Percentiles rank a stretch among this genome's conserved stretches.
Conservation (phyloP, 2,797 vertebrate genomes). For the Cossypha polioptera region DNA sequence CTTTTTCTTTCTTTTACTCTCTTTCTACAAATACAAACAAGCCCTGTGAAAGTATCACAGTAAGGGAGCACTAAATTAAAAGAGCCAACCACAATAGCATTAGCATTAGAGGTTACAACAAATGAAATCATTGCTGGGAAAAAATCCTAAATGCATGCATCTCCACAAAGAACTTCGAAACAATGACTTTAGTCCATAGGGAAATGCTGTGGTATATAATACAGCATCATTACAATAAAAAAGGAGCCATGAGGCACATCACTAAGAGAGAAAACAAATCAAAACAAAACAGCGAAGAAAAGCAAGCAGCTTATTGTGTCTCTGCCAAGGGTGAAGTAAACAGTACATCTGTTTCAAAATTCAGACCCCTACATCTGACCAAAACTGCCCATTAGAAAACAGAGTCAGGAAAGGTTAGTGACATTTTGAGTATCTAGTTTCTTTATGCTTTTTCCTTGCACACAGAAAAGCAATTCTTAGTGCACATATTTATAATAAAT, state of each 20-base stretch:
- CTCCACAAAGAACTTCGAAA: conserved; percentile 73
- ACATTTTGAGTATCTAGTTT: conserved; percentile 33
- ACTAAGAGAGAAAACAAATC: conserved; percentile 66
- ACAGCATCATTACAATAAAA: conserved; percentile 72
- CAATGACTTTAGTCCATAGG: conserved; percentile 68
- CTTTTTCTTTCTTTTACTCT: conserved; percentile 53
- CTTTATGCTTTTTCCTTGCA: conserved; percentile 49
- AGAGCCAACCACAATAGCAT: conserved; percentile 63
- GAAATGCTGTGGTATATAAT: conserved; percentile 71
- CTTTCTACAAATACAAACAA: conserved; percentile 64
- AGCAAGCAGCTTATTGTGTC: conserved; percentile 51
- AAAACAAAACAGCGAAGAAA: conserved; percentile 67
- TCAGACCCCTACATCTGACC: conserved; percentile 62
- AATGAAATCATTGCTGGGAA: conserved; percentile 57
- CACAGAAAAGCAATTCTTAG: conserved; percentile 58
- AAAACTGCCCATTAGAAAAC: conserved; percentile 67
- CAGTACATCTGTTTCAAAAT: conserved; percentile 65
- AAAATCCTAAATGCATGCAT: conserved; percentile 66
- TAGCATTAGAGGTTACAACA: conserved; percentile 60
- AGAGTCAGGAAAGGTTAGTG: conserved; percentile 42
- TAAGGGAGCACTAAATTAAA: conserved; percentile 69
- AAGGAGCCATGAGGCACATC: conserved; percentile 68
- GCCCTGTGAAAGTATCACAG: conserved; percentile 63
- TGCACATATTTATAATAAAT: conserved; percentile 70
- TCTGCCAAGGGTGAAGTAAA: conserved; percentile 68